A percentile compares a stretch with the other conserved stretches of the same genome.
Evolutionary conservation across 2,797 vertebrate species (phyloP).

Genomic region (Hafferia zeledoni): DNA sequence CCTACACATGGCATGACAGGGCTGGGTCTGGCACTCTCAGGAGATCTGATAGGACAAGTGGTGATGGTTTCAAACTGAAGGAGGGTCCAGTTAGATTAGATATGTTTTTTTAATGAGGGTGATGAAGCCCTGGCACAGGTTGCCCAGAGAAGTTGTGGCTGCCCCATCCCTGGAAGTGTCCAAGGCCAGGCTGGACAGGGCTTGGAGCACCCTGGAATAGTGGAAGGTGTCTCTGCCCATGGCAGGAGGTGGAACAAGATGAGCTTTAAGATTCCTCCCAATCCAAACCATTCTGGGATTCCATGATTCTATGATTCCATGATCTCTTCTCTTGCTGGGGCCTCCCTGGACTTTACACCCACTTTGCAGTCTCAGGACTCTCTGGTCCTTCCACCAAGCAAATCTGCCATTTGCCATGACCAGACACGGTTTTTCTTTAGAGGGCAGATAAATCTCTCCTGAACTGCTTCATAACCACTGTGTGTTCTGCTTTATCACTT

Average conservation of each 20-base stretch:
- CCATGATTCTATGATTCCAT: neutral
- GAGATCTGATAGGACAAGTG: neutral
- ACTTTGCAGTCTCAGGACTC: neutral
- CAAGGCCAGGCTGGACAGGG: rapidly evolving
- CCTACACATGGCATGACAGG: neutral
- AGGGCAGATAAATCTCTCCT: neutral
- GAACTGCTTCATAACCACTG: neutral
- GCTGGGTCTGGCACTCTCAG: neutral
- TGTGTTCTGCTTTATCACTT: neutral
- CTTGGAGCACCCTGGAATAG: rapidly evolving
- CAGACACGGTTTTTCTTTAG: neutral
- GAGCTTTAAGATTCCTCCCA: neutral
- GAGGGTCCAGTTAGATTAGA: neutral
- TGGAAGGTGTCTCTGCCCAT: neutral
- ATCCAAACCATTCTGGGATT: neutral
- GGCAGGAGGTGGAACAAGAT: neutral
- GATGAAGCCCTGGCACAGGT: neutral
- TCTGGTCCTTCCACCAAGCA: neutral
- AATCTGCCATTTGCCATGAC: neutral
- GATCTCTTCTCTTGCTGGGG: too few relatives aligned
- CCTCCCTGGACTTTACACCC: neutral
- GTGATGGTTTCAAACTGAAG: neutral
- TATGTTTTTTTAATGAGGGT: neutral
- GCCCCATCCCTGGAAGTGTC: neutral
- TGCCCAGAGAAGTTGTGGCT: neutral